Percentiles rank a stretch among this genome's conserved stretches.
Evolutionary conservation across 1,140 invertebrate species (phyloP).

Genomic region (Bathynomus jamesi): DNA sequence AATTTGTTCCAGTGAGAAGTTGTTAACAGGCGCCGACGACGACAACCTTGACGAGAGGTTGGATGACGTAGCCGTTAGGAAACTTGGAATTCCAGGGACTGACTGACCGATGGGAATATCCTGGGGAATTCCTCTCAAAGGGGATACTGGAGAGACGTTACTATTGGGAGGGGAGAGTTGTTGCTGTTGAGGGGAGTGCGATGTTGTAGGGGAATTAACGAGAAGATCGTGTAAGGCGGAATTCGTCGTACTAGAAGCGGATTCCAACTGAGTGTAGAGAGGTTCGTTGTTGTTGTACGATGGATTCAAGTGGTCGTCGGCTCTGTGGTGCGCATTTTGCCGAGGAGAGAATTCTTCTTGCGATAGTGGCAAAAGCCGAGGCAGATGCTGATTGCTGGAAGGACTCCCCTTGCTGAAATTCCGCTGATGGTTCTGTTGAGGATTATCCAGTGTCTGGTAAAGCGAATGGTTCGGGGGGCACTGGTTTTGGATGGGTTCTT

Average conservation of each 20-base stretch:
- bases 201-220: conserved; percentile 15
- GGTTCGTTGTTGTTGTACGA: conserved; percentile 7
- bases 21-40: conserved; percentile 29
- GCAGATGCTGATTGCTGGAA: no score
- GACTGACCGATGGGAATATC: conserved; percentile 24
- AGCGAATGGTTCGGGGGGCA: no score
- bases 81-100: conserved; percentile 17
- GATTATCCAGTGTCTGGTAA: no score
- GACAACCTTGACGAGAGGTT: conserved; percentile 26
- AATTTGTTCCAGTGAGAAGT: conserved; percentile 58
- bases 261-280: background rate
- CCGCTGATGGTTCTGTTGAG: no score
- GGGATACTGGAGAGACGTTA: conserved; percentile 7
- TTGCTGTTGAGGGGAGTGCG: conserved; percentile 15
- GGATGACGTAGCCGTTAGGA: conserved; percentile 19
- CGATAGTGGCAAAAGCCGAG: conserved; percentile 4
- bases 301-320: conserved; percentile 4
- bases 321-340: conserved; percentile 13
- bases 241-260: conserved; percentile 8
- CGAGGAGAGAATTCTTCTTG: conserved; percentile 13
- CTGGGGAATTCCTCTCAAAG: conserved; percentile 12
- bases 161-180: background rate
- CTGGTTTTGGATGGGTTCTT: conserved; percentile 11
- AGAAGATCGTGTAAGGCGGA: conserved; percentile 28
- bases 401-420: no score